Percentiles rank a stretch among this genome's conserved stretches.
These are phyloP conservation scores for Drosophila ercepeae DNA, from an alignment of 1,140 invertebrate species.

Conservation along the genomic window DNA sequence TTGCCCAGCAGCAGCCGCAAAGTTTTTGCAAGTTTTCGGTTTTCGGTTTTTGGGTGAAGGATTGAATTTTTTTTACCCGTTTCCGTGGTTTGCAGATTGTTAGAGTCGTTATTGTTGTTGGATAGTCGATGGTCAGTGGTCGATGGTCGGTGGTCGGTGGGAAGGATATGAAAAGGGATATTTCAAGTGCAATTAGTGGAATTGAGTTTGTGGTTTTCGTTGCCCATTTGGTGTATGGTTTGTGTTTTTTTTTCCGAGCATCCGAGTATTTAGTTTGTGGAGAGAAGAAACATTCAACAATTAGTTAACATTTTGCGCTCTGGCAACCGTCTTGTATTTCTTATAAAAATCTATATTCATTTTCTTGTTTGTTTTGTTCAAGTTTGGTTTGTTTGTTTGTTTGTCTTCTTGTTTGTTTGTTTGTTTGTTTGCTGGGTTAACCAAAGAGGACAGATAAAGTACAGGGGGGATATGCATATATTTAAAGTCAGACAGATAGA, in stretches of 20 bases:
- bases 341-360: constrained; percentile 26
- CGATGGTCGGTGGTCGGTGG: constrained; percentile 31
- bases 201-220: constrained; percentile 77
- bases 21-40: constrained; percentile 71
- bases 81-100: constrained; percentile 50
- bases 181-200: constrained; percentile 82
- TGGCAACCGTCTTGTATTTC: constrained; percentile 18
- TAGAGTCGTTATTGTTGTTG: constrained; percentile 31
- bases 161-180: constrained; percentile 69
- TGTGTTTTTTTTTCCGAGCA: constrained; percentile 11
- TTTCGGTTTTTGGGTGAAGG: constrained; percentile 8
- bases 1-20: constrained; percentile 28
- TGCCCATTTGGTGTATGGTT: constrained; percentile 53
- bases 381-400: constrained; percentile 2
- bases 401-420: background rate
- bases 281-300: constrained; percentile 70
- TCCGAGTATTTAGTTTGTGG: constrained; percentile 23
- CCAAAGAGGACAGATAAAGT: constrained; percentile 35
- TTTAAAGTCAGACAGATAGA: constrained; percentile 8
- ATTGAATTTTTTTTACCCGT: constrained; percentile 28
- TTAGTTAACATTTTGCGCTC: constrained; percentile 71
- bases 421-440: constrained; percentile 18
- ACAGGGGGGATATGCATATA: constrained; percentile 8
- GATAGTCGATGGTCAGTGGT: constrained; percentile 8
- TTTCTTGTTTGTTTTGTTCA: background rate